A percentile compares a stretch with the other conserved stretches of the same genome.
Evolutionary conservation across 2,113 vertebrate species (phyloP).

Genomic region (Dermatemys mawii): DNA sequence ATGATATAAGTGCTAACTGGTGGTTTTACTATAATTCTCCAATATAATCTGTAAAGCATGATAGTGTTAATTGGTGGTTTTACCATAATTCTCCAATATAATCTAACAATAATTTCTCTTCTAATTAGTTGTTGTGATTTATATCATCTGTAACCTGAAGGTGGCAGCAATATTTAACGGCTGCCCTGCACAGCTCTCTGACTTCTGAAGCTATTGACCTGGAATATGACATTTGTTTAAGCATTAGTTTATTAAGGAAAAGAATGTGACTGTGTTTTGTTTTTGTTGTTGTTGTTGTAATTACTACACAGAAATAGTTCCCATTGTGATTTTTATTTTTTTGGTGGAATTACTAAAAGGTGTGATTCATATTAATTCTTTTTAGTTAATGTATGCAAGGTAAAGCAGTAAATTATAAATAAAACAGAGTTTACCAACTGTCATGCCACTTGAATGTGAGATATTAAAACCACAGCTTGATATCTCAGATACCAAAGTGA

Average conservation of each 20-base stretch:
- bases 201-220: conserved; percentile 33
- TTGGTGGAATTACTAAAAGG: not conserved
- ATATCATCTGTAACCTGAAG: conserved; percentile 55
- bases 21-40: not conserved
- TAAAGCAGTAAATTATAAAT: not conserved
- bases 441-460: not conserved
- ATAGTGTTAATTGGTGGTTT: not conserved
- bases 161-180: conserved; percentile 66
- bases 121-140: conserved; percentile 25
- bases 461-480: not conserved
- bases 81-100: not conserved
- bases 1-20: not conserved
- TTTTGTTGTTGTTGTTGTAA: not conserved
- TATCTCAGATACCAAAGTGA: not conserved
- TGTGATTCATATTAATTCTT: not conserved
- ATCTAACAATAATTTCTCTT: not conserved
- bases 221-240: not conserved
- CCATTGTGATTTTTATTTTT: not conserved
- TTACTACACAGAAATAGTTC: not conserved
- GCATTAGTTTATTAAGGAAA: not conserved
- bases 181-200: not conserved
- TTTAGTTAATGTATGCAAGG: not conserved
- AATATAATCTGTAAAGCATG: not conserved
- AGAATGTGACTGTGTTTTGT: not conserved
- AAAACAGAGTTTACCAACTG: not conserved